phyloP scores from a whole-genome alignment of 2,888 invertebrate species.

The Drosophila melanosoma region DNA sequence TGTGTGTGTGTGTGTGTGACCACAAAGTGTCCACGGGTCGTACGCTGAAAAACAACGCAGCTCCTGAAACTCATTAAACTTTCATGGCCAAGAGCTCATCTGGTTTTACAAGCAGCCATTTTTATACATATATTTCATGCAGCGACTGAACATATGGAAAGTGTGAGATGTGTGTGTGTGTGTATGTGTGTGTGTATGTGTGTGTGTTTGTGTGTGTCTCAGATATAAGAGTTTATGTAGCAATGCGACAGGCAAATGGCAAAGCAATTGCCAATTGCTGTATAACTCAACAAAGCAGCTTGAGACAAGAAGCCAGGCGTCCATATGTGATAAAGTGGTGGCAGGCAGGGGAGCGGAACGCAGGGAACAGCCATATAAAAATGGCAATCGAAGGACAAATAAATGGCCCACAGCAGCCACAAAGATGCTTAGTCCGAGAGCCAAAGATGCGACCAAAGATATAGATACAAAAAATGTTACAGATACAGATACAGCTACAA shows the following conservation, averaged over 20 bases:
- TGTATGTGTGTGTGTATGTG: constrained; percentile 21
- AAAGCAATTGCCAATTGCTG: constrained; percentile 66
- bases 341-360: background rate
- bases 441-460: constrained; percentile 28
- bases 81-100: constrained; percentile 66
- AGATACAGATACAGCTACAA: constrained; percentile 23
- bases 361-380: constrained; percentile 21
- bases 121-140: constrained; percentile 1
- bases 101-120: constrained; percentile 41
- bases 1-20: constrained; percentile 21
- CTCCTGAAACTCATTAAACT: constrained; percentile 62
- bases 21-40: constrained; percentile 42
- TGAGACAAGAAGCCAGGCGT: constrained; percentile 9
- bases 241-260: constrained; percentile 59
- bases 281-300: constrained; percentile 45
- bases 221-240: constrained; percentile 52
- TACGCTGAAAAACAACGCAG: constrained; percentile 26
- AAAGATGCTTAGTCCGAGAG: constrained; percentile 27
- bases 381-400: constrained; percentile 53
- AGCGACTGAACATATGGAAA: constrained; percentile 40
- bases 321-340: background rate
- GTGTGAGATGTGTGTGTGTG: constrained; percentile 25
- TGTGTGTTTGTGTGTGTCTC: constrained; percentile 7
- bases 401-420: constrained; percentile 35
- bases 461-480: constrained; percentile 17